A percentile compares a stretch with the other conserved stretches of the same genome.
phyloP scores from a whole-genome alignment of 2,888 invertebrate genomes.

The Eurois occulta region DNA sequence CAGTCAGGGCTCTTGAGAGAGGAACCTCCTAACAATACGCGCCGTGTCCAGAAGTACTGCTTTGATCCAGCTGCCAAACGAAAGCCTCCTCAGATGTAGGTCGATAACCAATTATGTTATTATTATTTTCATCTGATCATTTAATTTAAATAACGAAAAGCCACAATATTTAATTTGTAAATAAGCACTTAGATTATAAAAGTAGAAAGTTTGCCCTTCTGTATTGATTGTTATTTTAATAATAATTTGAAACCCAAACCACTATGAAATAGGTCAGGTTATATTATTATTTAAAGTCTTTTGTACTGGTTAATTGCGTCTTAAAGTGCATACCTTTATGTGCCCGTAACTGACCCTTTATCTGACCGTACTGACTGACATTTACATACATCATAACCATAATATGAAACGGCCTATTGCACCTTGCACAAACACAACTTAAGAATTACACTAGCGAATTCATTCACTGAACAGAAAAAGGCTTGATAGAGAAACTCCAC shows the following conservation, averaged over 20 bases:
- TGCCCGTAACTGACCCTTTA: background rate
- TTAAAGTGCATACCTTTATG: background rate
- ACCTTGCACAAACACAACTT: background rate
- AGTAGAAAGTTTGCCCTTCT: background rate
- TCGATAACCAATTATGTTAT: too few species aligned
- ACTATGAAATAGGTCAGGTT: background rate
- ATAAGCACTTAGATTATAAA: background rate
- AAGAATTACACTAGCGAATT: background rate
- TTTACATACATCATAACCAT: background rate
- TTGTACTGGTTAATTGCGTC: background rate
- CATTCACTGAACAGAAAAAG: slow-evolving; percentile 19
- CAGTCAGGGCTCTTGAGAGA: too few species aligned
- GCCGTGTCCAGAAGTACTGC: too few species aligned
- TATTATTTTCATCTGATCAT: background rate
- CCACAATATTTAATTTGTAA: too few species aligned
- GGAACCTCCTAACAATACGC: too few species aligned
- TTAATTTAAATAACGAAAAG: background rate
- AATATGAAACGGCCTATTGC: background rate
- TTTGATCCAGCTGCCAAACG: too few species aligned
- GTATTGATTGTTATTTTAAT: background rate
- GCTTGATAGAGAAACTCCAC: background rate
- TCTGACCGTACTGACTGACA: too few species aligned
- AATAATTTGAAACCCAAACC: background rate
- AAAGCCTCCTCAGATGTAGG: too few species aligned
- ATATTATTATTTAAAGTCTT: too few species aligned